Conservation (phyloP, 92 coral and sea anemone genomes). For the Desmophyllum pertusum region DNA sequence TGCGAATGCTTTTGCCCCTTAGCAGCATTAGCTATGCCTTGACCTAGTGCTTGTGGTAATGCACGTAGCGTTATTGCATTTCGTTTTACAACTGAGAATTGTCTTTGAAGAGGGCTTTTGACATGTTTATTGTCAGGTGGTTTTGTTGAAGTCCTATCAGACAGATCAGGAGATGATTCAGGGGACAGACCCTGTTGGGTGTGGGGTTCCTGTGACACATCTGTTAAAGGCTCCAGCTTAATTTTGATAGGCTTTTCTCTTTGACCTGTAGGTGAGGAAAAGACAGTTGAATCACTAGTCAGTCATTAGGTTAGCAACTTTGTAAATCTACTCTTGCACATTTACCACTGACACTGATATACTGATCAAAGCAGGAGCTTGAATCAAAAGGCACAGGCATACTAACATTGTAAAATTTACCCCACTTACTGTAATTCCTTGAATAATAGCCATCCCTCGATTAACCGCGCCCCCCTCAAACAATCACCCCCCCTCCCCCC, state of each 20-base stretch:
- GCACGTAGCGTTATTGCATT: constrained; percentile 72
- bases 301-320: background rate
- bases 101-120: constrained; percentile 52
- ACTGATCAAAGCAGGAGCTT: no score
- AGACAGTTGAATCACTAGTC: background rate
- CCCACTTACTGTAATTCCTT: no score
- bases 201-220: constrained; percentile 32
- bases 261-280: background rate
- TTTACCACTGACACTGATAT: background rate
- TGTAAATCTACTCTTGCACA: background rate
- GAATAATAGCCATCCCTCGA: no score
- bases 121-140: constrained; percentile 7
- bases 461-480: no score
- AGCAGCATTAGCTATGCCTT: constrained; percentile 22
- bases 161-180: background rate
- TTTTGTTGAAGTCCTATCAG: constrained; percentile 18
- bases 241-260: constrained; percentile 64
- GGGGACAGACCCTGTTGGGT: constrained; percentile 1
- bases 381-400: no score
- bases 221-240: constrained; percentile 74
- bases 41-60: constrained; percentile 60
- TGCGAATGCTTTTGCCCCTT: constrained; percentile 15
- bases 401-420: no score
- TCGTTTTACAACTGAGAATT: constrained; percentile 81
- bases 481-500: no score